These are phyloP conservation scores for Caretta caretta DNA, from an alignment of 2,113 vertebrate species.

Conservation along the genomic window DNA sequence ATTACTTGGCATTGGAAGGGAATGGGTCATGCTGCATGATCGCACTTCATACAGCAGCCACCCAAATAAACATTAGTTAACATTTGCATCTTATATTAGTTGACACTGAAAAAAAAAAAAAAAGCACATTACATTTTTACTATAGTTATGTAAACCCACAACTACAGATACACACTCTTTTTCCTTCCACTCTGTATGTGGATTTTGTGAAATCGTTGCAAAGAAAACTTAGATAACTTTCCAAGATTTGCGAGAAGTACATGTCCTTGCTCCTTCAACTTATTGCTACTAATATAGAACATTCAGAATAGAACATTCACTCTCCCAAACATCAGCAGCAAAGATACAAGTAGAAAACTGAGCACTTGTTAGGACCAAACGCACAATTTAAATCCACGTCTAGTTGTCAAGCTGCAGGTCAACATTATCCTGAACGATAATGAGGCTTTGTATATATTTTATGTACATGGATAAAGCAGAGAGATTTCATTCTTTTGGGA, in stretches of 20 bases:
- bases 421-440: neutral
- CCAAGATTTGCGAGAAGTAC: neutral
- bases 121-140: neutral
- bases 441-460: neutral
- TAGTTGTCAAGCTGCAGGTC: slow-evolving; percentile 21
- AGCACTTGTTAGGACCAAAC: neutral
- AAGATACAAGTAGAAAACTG: rapidly evolving
- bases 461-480: neutral
- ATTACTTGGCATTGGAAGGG: neutral
- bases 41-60: neutral
- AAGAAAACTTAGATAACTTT: neutral
- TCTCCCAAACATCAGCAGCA: neutral
- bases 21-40: neutral
- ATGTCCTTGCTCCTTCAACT: neutral
- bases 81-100: neutral
- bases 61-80: neutral
- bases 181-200: neutral
- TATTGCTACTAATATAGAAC: neutral
- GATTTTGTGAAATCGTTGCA: neutral
- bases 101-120: neutral
- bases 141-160: neutral
- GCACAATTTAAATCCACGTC: neutral
- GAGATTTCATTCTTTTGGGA: neutral
- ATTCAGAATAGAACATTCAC: neutral
- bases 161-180: neutral